These are phyloP conservation scores for Troilus luridus DNA, from an alignment of 2,888 invertebrate genomes.

Conservation along the genomic window DNA sequence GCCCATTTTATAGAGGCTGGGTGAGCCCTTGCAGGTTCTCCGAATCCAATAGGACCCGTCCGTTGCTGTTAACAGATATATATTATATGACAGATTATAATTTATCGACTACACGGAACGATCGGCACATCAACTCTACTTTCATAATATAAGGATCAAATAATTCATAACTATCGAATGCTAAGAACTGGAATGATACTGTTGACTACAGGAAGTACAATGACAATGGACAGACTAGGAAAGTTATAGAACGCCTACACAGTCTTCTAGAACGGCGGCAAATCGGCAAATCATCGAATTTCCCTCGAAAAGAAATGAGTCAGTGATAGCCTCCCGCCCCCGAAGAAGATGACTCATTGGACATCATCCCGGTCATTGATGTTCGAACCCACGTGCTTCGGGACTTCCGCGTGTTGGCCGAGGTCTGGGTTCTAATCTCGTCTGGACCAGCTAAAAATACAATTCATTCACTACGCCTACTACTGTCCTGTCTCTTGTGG, in stretches of 20 bases:
- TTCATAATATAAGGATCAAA: neutral
- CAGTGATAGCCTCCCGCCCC: neutral
- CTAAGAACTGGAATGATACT: neutral
- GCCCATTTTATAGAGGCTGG: no score
- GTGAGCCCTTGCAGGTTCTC: no score
- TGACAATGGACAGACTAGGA: neutral
- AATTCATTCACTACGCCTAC: slow-evolving; percentile 2
- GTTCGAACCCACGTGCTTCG: neutral
- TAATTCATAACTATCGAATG: neutral
- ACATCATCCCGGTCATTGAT: neutral
- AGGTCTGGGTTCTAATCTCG: neutral
- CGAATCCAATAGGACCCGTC: no score
- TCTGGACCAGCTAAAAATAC: neutral
- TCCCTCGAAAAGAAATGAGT: neutral
- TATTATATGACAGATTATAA: no score
- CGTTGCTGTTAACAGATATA: no score
- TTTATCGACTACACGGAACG: no score
- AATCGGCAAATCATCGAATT: slow-evolving; percentile 20
- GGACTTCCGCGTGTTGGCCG: neutral
- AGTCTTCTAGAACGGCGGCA: neutral
- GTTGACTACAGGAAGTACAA: neutral
- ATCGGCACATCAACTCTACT: no score
- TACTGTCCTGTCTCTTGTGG: neutral
- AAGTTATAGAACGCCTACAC: neutral
- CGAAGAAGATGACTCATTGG: neutral